A percentile compares a stretch with the other conserved stretches of the same genome.
Conservation (phyloP, 1,140 invertebrate species). For the Halesus radiatus region DNA sequence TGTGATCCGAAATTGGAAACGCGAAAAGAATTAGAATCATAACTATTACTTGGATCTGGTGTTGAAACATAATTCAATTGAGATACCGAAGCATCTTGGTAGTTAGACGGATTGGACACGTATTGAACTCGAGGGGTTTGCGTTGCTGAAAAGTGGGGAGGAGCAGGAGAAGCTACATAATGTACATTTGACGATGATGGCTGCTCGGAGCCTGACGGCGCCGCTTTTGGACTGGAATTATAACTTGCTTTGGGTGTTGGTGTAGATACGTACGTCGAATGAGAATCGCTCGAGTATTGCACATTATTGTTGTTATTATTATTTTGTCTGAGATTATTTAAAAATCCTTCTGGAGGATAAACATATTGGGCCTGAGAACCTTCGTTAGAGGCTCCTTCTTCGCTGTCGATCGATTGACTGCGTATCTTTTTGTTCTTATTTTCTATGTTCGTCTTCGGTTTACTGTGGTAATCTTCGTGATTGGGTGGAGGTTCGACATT, state of each 20-base stretch:
- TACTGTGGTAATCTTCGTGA: constrained; percentile 2
- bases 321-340: constrained; percentile 63
- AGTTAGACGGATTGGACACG: constrained; percentile 61
- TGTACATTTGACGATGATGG: constrained; percentile 30
- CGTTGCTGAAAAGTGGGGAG: constrained; percentile 63
- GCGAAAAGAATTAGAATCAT: constrained; percentile 40
- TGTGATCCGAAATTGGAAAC: constrained; percentile 38
- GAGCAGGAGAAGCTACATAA: constrained; percentile 59
- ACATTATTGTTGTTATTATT: constrained; percentile 8
- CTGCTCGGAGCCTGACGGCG: not conserved
- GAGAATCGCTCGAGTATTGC: not conserved
- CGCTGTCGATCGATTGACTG: constrained; percentile 60
- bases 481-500: constrained; percentile 60
- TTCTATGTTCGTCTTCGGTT: not conserved
- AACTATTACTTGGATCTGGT: constrained; percentile 49
- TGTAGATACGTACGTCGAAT: constrained; percentile 22
- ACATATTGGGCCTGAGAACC: constrained; percentile 67
- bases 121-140: constrained; percentile 62
- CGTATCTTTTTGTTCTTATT: constrained; percentile 18
- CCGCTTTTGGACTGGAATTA: constrained; percentile 15
- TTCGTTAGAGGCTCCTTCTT: constrained; percentile 66
- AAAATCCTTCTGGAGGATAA: constrained; percentile 67
- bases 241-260: constrained; percentile 60
- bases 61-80: constrained; percentile 51
- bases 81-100: constrained; percentile 39